Conservation (phyloP, 2,797 vertebrate species). For the Fundulus diaphanus region DNA sequence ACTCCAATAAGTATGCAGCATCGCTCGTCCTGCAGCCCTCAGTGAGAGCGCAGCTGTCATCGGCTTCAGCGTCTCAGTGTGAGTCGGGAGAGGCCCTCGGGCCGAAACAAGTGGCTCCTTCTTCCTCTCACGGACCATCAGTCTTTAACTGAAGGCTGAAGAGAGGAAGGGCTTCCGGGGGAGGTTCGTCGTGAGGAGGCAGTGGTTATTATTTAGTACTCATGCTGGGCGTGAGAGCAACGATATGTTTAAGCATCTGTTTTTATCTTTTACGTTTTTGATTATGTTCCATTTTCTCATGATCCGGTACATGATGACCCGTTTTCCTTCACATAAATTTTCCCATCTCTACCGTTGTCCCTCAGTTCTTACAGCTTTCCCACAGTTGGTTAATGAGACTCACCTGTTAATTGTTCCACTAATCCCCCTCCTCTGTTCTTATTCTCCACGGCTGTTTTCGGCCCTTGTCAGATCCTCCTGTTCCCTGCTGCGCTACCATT, state of each 20-base stretch:
- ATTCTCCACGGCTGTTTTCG: not conserved
- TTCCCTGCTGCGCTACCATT: not conserved
- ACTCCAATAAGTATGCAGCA: conserved; percentile 6
- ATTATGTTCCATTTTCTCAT: not conserved
- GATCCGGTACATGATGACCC: not conserved
- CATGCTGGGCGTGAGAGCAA: conserved; percentile 19
- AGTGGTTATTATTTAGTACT: conserved; percentile 47
- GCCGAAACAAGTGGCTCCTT: conserved; percentile 47
- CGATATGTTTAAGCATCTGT: conserved; percentile 1
- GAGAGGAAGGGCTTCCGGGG: conserved; percentile 23
- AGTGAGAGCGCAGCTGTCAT: conserved; percentile 31
- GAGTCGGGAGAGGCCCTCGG: conserved; percentile 51
- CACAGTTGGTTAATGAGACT: not conserved
- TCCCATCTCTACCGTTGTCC: not conserved
- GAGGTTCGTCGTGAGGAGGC: conserved; percentile 52
- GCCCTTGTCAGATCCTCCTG: not conserved
- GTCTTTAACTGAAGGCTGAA: conserved; percentile 45
- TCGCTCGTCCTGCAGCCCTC: conserved; percentile 13
- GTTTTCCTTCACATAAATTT: not conserved
- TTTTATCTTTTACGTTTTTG: not conserved
- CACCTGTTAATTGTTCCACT: not conserved
- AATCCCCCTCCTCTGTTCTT: not conserved
- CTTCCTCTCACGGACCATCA: conserved; percentile 44
- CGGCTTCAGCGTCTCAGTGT: conserved; percentile 48
- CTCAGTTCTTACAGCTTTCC: not conserved